Evolutionary conservation across 2,113 vertebrate species (phyloP).

Genomic region (Crypturellus undulatus): DNA sequence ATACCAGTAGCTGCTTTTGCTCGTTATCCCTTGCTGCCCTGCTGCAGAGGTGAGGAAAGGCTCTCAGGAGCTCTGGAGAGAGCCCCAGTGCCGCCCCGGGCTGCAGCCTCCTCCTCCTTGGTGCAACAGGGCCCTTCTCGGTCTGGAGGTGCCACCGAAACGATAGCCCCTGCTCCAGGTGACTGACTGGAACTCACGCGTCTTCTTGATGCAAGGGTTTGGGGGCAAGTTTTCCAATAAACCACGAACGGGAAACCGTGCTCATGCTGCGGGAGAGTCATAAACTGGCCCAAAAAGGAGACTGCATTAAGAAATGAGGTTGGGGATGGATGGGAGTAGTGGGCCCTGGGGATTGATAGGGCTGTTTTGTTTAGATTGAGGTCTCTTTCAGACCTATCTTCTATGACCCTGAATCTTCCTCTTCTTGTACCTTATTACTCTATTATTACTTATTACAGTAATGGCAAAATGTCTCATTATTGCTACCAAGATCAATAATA

Average conservation of each 20-base stretch:
- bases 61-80: fast-evolving
- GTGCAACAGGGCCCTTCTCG: neutral
- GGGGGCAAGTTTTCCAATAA: neutral
- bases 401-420: conserved; percentile 41
- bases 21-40: neutral
- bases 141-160: neutral
- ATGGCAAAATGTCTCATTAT: conserved; percentile 44
- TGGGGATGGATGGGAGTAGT: neutral
- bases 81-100: neutral
- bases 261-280: neutral
- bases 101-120: neutral
- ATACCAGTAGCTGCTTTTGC: neutral
- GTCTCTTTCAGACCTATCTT: conserved; percentile 30
- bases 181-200: neutral
- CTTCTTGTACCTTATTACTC: conserved; percentile 32
- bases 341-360: conserved; percentile 28
- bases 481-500: conserved; percentile 13
- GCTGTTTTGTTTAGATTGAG: conserved; percentile 44
- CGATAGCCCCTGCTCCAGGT: fast-evolving
- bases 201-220: neutral
- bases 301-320: conserved; percentile 17
- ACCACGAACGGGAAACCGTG: neutral
- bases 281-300: neutral
- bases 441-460: conserved; percentile 37
- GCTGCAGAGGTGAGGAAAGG: neutral